Evolutionary conservation across 2,113 vertebrate species (phyloP), one percentile per base, ranked within the genome.

Genomic region (Polypterus bichir): DNA sequence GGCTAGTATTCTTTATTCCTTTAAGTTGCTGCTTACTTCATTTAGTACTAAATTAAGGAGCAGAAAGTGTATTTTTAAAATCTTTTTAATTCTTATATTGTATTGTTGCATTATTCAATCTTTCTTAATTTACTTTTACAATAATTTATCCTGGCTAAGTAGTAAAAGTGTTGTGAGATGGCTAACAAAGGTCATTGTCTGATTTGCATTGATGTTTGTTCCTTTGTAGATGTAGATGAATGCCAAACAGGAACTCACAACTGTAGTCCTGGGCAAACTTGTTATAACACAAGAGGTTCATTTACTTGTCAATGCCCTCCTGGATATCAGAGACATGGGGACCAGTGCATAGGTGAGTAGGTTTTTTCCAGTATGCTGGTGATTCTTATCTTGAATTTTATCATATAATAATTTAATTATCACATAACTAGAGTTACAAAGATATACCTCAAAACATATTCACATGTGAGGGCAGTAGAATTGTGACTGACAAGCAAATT

Each of bases 241-340:
- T 98, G 96, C 59, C 61, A 87, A 8, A 84, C 85, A 8, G 89
- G 89, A 57, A 73, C 77, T 5, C 90, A 98, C 79, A 89, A 72
- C 9, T 98, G 94, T 61, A 84, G 87, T 58, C 10, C 81, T 3
- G 92, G 92, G 59, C 93, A 96, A 77, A 77, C 85, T 0, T 98
- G 96, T 72, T 75, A 84, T 71, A 98, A 98, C 75, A 85, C 92
- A 53, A 86, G 91, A 72, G 94, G 96, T 49, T 93, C 93, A 62
- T 98, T 88, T 69, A 75, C 66, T 59, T 98, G 96, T 69, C 90
- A 92, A 59, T 98, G 94, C 76, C 85, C 69, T 62, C 68, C 76
- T 0, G 96, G 96, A 46, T 97, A 89, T 71, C 91, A 93, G 77
- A 92, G 84, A 73, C 84, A 79, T 44, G 92, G 91, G 59, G 91